Conservation (phyloP, 64 coral and sea anemone genomes). For the Porites australiensis region DNA sequence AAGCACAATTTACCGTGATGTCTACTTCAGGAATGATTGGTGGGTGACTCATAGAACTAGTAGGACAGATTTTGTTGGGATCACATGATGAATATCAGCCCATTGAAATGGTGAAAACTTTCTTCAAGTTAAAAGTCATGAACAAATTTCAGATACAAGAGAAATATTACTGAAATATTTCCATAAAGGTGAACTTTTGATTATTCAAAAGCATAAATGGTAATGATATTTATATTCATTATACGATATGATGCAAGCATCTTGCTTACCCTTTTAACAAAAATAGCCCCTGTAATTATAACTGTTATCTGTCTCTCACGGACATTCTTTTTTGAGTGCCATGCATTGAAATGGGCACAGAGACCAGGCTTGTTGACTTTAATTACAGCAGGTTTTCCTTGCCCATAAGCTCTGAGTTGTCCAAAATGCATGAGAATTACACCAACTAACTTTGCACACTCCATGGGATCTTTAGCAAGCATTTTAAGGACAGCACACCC, state of each 20-base stretch:
- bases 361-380: neutral
- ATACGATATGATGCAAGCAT: neutral
- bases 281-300: neutral
- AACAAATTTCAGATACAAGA: constrained; percentile 44
- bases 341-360: neutral
- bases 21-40: constrained; percentile 1
- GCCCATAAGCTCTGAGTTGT: neutral
- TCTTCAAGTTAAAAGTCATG: constrained; percentile 52
- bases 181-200: constrained; percentile 27
- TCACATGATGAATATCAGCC: constrained; percentile 23
- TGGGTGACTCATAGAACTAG: neutral
- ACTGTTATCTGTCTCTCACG: neutral
- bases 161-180: constrained; percentile 26
- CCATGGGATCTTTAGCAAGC: constrained; percentile 15
- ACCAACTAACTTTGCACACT: constrained; percentile 21
- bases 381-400: too few species aligned
- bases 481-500: neutral
- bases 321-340: neutral
- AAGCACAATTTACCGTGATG: neutral
- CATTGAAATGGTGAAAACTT: neutral
- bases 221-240: neutral
- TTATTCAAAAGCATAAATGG: constrained; percentile 30
- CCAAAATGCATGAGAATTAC: constrained; percentile 41
- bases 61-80: neutral
- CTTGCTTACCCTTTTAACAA: neutral